phyloP scores from a whole-genome alignment of 2,113 vertebrate genomes.

The Alouatta palliata region DNA sequence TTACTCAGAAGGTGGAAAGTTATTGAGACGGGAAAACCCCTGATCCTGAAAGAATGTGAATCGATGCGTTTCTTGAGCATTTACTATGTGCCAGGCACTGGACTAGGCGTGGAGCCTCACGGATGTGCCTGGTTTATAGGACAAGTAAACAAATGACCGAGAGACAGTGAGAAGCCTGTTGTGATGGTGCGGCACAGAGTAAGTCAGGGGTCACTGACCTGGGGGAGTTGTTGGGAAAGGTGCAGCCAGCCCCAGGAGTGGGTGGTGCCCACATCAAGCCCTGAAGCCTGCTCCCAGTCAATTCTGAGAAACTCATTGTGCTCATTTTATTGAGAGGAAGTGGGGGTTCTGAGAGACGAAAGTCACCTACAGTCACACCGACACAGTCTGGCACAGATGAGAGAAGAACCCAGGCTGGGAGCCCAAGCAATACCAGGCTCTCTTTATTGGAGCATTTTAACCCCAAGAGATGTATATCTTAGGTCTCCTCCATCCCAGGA shows the following conservation, averaged over 20 bases:
- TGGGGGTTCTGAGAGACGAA: not conserved
- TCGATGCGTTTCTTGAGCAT: not conserved
- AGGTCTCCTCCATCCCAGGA: not conserved
- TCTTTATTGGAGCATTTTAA: not conserved
- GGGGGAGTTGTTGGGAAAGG: rapidly evolving
- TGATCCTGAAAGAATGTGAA: not conserved
- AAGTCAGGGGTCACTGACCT: not conserved
- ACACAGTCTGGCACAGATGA: not conserved
- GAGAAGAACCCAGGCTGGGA: not conserved
- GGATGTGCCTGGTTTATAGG: too few species aligned
- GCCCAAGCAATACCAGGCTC: not conserved
- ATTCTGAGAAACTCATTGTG: not conserved
- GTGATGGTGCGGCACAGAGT: rapidly evolving
- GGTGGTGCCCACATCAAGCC: rapidly evolving
- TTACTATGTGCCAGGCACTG: rapidly evolving
- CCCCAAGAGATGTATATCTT: rapidly evolving
- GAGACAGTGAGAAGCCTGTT: not conserved
- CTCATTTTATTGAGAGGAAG: not conserved
- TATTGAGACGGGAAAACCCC: too few species aligned
- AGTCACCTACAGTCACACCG: not conserved
- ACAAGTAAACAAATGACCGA: not conserved
- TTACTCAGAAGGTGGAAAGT: not conserved
- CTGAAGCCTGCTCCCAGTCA: not conserved
- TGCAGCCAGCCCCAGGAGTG: not conserved
- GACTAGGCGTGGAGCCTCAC: rapidly evolving